Percentiles rank a stretch among this genome's conserved stretches.
Evolutionary conservation across 1,140 invertebrate species (phyloP).

Genomic region (Philaenus spumarius): DNA sequence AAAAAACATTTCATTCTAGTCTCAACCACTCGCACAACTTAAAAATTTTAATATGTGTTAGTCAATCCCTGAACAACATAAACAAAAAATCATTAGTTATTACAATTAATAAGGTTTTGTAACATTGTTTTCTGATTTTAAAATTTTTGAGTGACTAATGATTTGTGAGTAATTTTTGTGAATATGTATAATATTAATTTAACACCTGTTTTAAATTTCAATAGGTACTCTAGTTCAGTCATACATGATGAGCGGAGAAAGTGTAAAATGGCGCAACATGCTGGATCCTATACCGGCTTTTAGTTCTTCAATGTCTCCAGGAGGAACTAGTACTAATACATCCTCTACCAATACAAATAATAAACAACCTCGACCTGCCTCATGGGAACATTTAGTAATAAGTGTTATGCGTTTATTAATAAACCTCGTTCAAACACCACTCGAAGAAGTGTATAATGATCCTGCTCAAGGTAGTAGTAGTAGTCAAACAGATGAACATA

Average conservation of each 20-base stretch:
- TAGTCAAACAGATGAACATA: conserved; percentile 71
- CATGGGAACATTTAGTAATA: conserved; percentile 30
- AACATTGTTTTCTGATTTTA: no score
- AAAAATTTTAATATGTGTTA: no score
- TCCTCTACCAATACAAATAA: not conserved
- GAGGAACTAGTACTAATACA: not conserved
- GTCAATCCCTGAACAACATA: no score
- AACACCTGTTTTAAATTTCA: no score
- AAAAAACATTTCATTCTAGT: no score
- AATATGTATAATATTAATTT: no score
- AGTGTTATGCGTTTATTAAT: conserved; percentile 39
- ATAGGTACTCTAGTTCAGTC: conserved; percentile 48
- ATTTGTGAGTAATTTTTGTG: no score
- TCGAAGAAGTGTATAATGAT: conserved; percentile 9
- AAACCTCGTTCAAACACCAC: conserved; percentile 40
- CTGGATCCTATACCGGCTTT: conserved; percentile 38
- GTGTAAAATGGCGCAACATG: conserved; percentile 46
- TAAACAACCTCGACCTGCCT: conserved; percentile 37
- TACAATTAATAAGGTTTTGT: no score
- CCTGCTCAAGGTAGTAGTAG: conserved; percentile 16
- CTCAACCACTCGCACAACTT: no score
- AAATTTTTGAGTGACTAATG: no score
- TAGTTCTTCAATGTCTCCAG: conserved; percentile 34
- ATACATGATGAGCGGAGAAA: conserved; percentile 52
- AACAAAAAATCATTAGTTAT: no score